Evolutionary conservation across 1,140 invertebrate species (phyloP).

Genomic region (Drosophila persimilis): DNA sequence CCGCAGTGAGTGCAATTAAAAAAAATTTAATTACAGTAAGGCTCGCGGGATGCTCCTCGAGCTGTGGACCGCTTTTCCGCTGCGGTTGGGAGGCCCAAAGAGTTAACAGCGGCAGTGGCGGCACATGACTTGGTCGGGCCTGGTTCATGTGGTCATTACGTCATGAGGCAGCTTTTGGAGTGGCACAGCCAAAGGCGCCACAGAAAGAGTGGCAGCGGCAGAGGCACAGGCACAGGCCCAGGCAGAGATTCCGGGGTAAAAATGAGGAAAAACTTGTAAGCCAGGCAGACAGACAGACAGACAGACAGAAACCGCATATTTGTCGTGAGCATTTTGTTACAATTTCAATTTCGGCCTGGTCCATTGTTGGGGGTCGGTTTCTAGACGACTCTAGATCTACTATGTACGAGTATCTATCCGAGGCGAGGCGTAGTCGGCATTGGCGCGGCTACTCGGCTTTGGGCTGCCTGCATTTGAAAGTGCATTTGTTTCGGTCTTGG

Average conservation of each 20-base stretch:
- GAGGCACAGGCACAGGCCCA: background rate
- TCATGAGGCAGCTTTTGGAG: slow-evolving; percentile 51
- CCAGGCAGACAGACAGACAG: slow-evolving; percentile 30
- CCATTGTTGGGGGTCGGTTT: slow-evolving; percentile 51
- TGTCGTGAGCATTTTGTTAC: slow-evolving; percentile 52
- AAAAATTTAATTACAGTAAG: slow-evolving; percentile 49
- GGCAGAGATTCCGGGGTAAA: slow-evolving; percentile 7
- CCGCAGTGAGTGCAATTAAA: slow-evolving; percentile 50
- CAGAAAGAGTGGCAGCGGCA: slow-evolving; percentile 2
- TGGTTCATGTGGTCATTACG: slow-evolving; percentile 46
- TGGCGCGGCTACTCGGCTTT: slow-evolving; percentile 35
- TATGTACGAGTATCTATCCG: slow-evolving; percentile 14
- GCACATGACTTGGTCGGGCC: slow-evolving; percentile 38
- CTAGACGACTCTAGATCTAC: slow-evolving; percentile 36
- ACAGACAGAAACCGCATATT: slow-evolving; percentile 47
- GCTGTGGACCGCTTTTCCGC: slow-evolving; percentile 46
- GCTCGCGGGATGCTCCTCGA: slow-evolving; percentile 42
- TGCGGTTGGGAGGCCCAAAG: slow-evolving; percentile 32
- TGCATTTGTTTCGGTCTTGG: slow-evolving; percentile 51
- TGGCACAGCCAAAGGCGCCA: slow-evolving; percentile 29
- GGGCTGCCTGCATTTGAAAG: slow-evolving; percentile 35
- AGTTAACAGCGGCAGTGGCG: slow-evolving; percentile 1
- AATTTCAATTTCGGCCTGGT: slow-evolving; percentile 50
- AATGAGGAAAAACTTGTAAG: slow-evolving; percentile 41
- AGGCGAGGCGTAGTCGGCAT: slow-evolving; percentile 44